Evolutionary conservation across 2,113 vertebrate genomes (phyloP).

Genomic region (Pterophyllum scalare): DNA sequence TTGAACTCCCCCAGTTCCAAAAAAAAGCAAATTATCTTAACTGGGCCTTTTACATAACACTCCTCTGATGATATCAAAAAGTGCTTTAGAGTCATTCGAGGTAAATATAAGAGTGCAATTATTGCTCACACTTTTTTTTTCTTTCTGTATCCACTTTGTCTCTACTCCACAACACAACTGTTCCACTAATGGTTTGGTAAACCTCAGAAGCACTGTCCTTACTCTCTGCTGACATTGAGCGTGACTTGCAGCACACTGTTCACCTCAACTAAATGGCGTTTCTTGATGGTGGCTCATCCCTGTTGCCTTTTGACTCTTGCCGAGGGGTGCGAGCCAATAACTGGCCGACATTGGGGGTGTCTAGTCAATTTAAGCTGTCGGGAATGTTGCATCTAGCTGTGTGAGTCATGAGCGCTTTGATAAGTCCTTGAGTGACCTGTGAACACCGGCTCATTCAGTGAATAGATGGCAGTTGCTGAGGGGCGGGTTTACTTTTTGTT

Average conservation of each 20-base stretch:
- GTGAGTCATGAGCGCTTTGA: constrained; percentile 50
- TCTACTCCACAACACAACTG: not conserved
- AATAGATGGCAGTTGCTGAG: constrained; percentile 24
- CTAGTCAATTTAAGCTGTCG: constrained; percentile 43
- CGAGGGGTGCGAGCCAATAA: constrained; percentile 53
- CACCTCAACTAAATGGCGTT: constrained; percentile 22
- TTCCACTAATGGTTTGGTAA: constrained; percentile 6
- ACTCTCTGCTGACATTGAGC: constrained; percentile 32
- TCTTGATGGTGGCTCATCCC: constrained; percentile 26
- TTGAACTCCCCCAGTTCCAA: not conserved
- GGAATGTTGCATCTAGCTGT: constrained; percentile 45
- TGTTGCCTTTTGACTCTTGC: constrained; percentile 47
- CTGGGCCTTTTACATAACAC: not conserved
- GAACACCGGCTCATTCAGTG: constrained; percentile 15
- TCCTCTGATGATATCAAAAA: not conserved
- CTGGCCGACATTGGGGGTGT: constrained; percentile 29
- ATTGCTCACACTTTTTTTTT: not conserved
- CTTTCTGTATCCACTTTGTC: not conserved
- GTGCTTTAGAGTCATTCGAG: not conserved
- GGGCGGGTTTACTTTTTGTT: constrained; percentile 58
- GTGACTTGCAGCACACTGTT: constrained; percentile 39
- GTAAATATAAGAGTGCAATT: not conserved
- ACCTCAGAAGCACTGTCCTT: not conserved
- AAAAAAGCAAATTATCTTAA: not conserved
- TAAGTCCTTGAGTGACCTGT: constrained; percentile 60